These are phyloP conservation scores for Augochlorella aurata DNA, from an alignment of 2,888 invertebrate species.

Conservation along the genomic window DNA sequence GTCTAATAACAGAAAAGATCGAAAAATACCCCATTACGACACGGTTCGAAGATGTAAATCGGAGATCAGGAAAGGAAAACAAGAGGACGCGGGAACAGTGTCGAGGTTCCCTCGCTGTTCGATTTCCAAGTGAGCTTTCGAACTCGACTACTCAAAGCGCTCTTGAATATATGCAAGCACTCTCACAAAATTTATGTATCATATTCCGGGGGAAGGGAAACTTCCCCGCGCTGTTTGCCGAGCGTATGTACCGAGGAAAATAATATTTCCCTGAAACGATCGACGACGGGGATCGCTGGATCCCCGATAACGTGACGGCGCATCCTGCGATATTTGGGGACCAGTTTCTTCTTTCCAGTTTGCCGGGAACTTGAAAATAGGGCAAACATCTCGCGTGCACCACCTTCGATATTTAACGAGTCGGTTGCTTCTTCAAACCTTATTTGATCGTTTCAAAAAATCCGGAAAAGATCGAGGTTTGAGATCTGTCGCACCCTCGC, in stretches of 20 bases:
- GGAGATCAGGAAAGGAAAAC: constrained; percentile 25
- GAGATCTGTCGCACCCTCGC: too few relatives aligned
- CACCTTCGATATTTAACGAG: neutral
- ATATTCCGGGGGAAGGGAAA: constrained; percentile 30
- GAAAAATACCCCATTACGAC: constrained; percentile 8
- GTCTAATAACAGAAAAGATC: neutral
- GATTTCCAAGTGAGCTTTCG: constrained; percentile 43
- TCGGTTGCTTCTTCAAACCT: neutral
- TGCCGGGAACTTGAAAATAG: neutral
- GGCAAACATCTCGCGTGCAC: neutral
- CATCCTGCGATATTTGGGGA: neutral
- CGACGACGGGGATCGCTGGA: constrained; percentile 16
- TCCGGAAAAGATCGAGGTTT: too few relatives aligned
- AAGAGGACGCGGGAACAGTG: constrained; percentile 25
- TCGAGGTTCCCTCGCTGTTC: constrained; percentile 37
- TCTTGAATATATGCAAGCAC: constrained; percentile 48
- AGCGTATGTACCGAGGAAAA: constrained; percentile 29
- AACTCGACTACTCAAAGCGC: constrained; percentile 42
- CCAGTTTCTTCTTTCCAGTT: neutral
- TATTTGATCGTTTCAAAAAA: neutral
- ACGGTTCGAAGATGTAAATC: constrained; percentile 28
- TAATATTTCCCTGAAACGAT: constrained; percentile 46
- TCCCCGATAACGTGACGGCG: neutral
- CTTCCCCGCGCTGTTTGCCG: constrained; percentile 28
- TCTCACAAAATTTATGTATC: constrained; percentile 52